Evolutionary conservation across 2,888 invertebrate genomes (phyloP).

Genomic region (Bellardia pandia): DNA sequence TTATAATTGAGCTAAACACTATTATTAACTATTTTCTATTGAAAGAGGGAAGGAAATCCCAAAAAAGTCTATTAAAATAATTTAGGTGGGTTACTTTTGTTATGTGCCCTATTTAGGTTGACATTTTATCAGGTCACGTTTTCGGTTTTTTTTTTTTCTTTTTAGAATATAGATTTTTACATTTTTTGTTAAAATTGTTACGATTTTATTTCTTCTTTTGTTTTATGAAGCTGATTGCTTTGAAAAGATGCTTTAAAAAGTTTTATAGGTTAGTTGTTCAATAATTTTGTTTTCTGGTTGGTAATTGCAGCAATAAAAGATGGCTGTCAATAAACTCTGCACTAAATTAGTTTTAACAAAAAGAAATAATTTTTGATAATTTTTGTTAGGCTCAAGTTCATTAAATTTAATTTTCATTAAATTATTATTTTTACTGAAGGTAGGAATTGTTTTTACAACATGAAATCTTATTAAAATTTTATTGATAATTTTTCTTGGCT

Average conservation of each 20-base stretch:
- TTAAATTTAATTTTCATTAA: too few relatives aligned
- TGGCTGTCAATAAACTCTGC: neutral
- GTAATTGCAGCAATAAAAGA: neutral
- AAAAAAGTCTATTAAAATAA: neutral
- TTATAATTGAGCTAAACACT: conserved; percentile 38
- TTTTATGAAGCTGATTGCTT: neutral
- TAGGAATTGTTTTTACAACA: too few relatives aligned
- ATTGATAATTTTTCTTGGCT: too few relatives aligned
- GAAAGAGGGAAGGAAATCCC: neutral
- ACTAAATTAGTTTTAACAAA: too few relatives aligned
- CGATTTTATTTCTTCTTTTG: too few relatives aligned
- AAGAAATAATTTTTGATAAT: too few relatives aligned
- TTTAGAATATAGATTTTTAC: neutral
- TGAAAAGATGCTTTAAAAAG: neutral
- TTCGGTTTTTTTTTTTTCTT: neutral
- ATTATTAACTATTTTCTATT: conserved; percentile 29
- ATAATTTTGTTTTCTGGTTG: neutral
- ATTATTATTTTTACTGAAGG: too few relatives aligned
- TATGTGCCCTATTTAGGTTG: neutral
- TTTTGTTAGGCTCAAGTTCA: too few relatives aligned
- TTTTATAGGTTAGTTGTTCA: neutral
- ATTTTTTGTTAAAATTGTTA: neutral
- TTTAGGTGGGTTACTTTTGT: neutral
- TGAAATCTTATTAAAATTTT: too few relatives aligned
- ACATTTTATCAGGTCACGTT: conserved; percentile 51